These are phyloP conservation scores for Adineta ricciae DNA, from an alignment of 2,888 invertebrate species.

Conservation along the genomic window DNA sequence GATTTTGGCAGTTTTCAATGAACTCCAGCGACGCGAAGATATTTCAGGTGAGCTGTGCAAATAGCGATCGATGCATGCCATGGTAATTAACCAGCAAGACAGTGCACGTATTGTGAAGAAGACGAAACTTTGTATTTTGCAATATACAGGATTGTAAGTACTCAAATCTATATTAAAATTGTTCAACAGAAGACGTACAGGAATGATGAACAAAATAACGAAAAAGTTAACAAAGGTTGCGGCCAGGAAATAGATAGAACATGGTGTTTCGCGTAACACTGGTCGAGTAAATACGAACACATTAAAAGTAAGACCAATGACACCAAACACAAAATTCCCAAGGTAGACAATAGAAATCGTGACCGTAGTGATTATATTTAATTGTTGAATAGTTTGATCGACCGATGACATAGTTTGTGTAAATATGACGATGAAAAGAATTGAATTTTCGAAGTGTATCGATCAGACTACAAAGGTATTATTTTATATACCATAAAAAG, in stretches of 20 bases:
- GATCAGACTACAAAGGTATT: no score
- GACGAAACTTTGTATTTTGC: not conserved
- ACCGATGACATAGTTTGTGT: not conserved
- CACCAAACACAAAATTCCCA: not conserved
- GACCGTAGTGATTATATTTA: not conserved
- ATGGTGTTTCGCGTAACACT: not conserved
- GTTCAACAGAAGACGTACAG: not conserved
- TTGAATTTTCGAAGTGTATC: no score
- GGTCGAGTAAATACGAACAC: not conserved
- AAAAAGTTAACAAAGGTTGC: not conserved
- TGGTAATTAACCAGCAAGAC: not conserved
- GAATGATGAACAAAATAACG: not conserved
- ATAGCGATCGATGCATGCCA: not conserved
- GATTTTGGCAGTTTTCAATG: not conserved
- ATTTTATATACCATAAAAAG: no score
- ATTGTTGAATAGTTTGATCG: not conserved
- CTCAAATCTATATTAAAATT: not conserved
- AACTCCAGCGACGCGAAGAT: not conserved
- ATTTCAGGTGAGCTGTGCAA: not conserved
- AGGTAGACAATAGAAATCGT: not conserved
- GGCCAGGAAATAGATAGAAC: not conserved
- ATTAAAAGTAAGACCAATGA: not conserved
- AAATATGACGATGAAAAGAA: no score
- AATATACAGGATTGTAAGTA: not conserved
- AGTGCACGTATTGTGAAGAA: not conserved